Base-by-base conservation (phyloP, 2,888 invertebrate species). In the Protophormia terraenovae region DNA sequence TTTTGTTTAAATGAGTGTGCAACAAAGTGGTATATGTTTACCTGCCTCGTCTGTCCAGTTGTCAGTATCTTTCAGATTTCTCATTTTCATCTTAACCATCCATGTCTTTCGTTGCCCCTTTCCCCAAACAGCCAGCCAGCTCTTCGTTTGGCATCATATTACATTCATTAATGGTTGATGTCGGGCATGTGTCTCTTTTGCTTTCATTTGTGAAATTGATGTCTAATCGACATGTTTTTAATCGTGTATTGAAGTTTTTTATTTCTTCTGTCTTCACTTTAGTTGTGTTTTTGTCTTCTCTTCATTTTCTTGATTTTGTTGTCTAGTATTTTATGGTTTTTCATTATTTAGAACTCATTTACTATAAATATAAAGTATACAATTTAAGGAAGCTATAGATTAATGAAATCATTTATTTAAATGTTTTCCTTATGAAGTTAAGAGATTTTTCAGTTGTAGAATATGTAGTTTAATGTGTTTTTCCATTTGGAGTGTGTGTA, bases 161-260 rank as follows among this genome's bases (percentile, higher is more conserved):
- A 83, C 86, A 60, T 72, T 69, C 73, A 82, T 78, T 85, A 79
- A 79, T 73, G 66, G 72, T 29, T 78, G 84, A 81, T 78, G 85
- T 84, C 75, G 82, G 84, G 71, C 82, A 62, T 85, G 78, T 79
- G 78, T 79, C 71, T 82, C 67, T 78, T 78, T 79, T 69, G 75
- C 75, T 75, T 81, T 83, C 76, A 83, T 83, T 82, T 78, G 81
- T 75, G 62, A 89, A 90, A 90, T 90, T 89, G 89, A 90, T 90
- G 90, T 90, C 89, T 90, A 90, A 90, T 90, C 90, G 90, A 90
- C 90, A 78, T 78, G 85, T 90, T 90, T 90, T 89, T 90, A 89
- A 90, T 90, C 90, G 90, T 89, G 89, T 90, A 89, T 89, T 87
- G 89, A 77, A 29, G 82, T 41, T 45, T 10, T 58, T n/a, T 38